A percentile compares a stretch with the other conserved stretches of the same genome.
These are phyloP conservation scores for Cyprinodon diabolis DNA, from an alignment of 2,797 vertebrate genomes.

Conservation along the genomic window DNA sequence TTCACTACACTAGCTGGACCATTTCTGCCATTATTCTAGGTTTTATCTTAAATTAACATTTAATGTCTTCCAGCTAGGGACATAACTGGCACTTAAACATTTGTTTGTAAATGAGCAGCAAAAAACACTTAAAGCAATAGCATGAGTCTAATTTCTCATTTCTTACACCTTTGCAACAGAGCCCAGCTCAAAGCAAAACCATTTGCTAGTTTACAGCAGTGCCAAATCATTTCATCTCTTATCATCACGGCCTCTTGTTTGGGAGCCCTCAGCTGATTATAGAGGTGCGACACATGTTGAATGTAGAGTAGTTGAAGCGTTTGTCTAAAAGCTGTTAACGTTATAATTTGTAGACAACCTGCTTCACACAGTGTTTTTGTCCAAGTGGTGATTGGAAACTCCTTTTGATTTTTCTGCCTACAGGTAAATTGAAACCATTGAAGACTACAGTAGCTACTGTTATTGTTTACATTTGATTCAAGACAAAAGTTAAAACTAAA, in stretches of 20 bases:
- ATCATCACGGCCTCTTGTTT: conserved; percentile 12
- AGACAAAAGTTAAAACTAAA: not conserved
- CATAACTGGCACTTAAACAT: conserved; percentile 26
- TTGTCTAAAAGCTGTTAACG: conserved; percentile 24
- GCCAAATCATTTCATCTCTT: conserved; percentile 42
- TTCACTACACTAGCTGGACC: conserved; percentile 34
- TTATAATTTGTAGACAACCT: conserved; percentile 44
- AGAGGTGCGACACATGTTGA: conserved; percentile 46
- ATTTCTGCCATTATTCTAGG: conserved; percentile 42
- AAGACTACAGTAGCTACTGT: conserved; percentile 20
- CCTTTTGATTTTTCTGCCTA: conserved; percentile 9
- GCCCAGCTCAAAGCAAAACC: conserved; percentile 28
- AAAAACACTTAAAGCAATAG: conserved; percentile 45
- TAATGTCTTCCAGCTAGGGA: conserved; percentile 27
- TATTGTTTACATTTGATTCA: conserved; percentile 21
- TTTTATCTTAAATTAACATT: conserved; percentile 49
- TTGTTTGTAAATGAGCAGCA: conserved; percentile 36
- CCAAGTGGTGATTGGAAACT: conserved; percentile 12
- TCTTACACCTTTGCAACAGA: conserved; percentile 26
- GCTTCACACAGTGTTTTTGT: conserved; percentile 37
- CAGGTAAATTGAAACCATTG: conserved; percentile 7
- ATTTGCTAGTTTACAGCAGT: conserved; percentile 23
- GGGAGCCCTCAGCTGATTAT: conserved; percentile 34
- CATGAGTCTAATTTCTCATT: conserved; percentile 39
- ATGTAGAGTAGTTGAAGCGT: conserved; percentile 20